phyloP scores from a whole-genome alignment of 2,797 vertebrate genomes.

The Pipistrellus pipistrellus region DNA sequence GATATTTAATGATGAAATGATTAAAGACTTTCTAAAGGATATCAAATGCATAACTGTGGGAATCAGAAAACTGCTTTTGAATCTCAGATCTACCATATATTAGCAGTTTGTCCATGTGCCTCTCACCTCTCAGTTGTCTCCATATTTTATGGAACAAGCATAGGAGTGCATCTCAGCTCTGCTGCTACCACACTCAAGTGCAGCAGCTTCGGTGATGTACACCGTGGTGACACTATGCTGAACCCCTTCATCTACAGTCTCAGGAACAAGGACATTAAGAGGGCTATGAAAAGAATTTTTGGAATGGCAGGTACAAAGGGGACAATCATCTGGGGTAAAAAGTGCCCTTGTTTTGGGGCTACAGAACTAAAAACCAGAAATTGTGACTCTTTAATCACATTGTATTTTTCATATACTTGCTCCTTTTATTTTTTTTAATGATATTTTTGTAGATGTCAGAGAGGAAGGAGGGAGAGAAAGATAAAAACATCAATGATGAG shows the following conservation, averaged over 20 bases:
- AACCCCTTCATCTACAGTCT: background rate
- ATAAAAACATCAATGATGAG: no score
- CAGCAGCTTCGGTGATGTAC: background rate
- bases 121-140: background rate
- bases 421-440: no score
- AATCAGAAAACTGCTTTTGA: background rate
- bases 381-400: background rate
- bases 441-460: no score
- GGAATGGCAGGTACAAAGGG: background rate
- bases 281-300: background rate
- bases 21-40: background rate
- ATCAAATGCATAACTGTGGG: background rate
- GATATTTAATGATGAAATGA: background rate
- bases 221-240: background rate
- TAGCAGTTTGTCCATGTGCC: background rate
- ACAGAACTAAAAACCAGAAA: background rate
- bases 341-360: background rate
- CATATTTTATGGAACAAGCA: background rate
- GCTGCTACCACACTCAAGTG: background rate
- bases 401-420: no score
- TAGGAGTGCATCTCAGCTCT: background rate
- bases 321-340: background rate
- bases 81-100: background rate
- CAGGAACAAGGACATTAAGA: background rate
- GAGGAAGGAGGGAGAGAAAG: no score